These are phyloP conservation scores for Pteronura brasiliensis DNA, from an alignment of 2,113 vertebrate species.

Conservation along the genomic window DNA sequence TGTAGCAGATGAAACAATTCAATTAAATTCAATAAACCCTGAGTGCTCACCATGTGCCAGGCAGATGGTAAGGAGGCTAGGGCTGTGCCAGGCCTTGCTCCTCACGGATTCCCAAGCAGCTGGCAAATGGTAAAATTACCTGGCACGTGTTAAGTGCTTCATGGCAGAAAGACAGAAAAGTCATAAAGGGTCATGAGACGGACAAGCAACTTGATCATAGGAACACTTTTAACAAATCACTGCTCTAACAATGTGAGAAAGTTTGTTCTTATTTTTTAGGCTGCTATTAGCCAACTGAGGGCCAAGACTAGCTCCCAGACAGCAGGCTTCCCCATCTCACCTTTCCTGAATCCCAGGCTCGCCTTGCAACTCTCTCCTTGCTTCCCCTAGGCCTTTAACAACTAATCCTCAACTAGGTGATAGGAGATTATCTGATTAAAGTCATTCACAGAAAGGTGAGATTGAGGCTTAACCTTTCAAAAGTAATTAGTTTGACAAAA, in stretches of 20 bases:
- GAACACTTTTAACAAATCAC: background rate
- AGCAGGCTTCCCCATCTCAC: background rate
- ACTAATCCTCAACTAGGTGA: slow-evolving; percentile 38
- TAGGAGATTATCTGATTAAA: slow-evolving; percentile 63
- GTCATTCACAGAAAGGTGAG: slow-evolving; percentile 42
- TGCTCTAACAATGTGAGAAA: background rate
- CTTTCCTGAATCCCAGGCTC: background rate
- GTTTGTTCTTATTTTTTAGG: background rate
- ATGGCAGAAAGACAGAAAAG: background rate
- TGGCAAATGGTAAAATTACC: background rate
- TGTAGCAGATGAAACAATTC: background rate
- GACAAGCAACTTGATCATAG: background rate
- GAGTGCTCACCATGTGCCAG: background rate
- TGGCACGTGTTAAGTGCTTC: background rate
- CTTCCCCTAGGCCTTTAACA: background rate
- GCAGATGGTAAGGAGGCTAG: background rate
- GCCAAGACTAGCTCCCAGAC: background rate
- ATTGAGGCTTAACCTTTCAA: slow-evolving; percentile 49
- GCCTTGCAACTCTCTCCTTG: background rate
- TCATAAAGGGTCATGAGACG: background rate
- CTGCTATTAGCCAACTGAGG: background rate
- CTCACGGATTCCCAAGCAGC: background rate
- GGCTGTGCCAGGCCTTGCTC: background rate
- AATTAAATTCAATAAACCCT: background rate
- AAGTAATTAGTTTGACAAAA: slow-evolving; percentile 50